phyloP scores from a whole-genome alignment of 2,888 invertebrate species.

The Chromoteleia sp. region DNA sequence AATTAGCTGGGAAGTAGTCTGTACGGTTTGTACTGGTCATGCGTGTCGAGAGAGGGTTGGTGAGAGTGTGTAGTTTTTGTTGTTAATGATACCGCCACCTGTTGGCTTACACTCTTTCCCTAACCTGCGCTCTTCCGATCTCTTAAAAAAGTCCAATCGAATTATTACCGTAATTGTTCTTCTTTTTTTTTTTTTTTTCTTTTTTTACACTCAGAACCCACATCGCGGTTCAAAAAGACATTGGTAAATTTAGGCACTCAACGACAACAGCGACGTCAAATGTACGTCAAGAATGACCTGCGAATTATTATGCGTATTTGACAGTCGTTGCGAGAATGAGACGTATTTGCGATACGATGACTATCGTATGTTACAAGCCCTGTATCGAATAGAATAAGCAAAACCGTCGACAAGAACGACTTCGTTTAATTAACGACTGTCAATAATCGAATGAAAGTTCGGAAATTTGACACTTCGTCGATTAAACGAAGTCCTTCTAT shows the following conservation, averaged over 20 bases:
- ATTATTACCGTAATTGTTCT: constrained; percentile 18
- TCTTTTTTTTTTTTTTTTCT: no score
- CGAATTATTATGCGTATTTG: constrained; percentile 22
- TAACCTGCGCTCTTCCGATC: no score
- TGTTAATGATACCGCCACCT: no score
- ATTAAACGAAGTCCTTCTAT: no score
- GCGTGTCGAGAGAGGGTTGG: no score
- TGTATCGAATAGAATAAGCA: constrained; percentile 13
- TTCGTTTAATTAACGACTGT: not conserved
- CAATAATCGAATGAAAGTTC: not conserved
- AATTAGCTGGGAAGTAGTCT: no score
- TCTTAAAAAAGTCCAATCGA: constrained; percentile 44
- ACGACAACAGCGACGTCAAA: constrained; percentile 52
- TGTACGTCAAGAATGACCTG: constrained; percentile 23
- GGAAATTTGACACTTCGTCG: not conserved
- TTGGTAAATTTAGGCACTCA: constrained; percentile 61
- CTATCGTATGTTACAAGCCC: constrained; percentile 13
- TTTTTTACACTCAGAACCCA: constrained; percentile 52
- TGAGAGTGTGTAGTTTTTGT: no score
- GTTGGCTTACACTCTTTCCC: no score
- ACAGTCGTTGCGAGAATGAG: constrained; percentile 36
- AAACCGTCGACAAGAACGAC: not conserved
- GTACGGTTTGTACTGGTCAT: no score
- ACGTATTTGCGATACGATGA: constrained; percentile 10
- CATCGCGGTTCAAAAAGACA: constrained; percentile 42